Base-by-base conservation (phyloP, 2,797 vertebrate species). In the Macrochelys suwanniensis region DNA sequence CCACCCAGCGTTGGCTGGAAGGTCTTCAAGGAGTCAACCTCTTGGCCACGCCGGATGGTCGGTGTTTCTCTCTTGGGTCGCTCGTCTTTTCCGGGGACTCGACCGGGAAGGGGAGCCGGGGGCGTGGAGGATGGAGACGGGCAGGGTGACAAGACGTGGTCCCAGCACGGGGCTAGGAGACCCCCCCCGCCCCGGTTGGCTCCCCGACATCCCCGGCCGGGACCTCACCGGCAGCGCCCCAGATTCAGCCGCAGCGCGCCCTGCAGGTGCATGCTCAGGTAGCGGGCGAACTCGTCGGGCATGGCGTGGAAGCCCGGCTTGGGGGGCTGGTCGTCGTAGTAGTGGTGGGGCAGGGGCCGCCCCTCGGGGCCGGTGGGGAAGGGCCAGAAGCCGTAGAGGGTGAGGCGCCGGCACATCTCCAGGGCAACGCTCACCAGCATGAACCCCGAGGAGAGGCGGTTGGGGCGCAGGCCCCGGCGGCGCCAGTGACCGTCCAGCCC, bases 371-470 rank as follows among this genome's bases (percentile, higher is more conserved):
- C 89, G 4, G 25, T 19, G 3, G 3, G 31, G 28, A 97, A 98
- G 4, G 97, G 97, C 97, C 97, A 97, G 65, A 97, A 98, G 4
- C 97, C 97, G 5, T 97, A 98, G 21, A 97, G 91, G 15, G 91
- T 88, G 57, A 97, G 89, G 3, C 82, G 45, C 17, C 95, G 68
- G 33, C 97, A 98, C 26, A 97, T n/a, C 37, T 98, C 97, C 37
- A 97, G 19, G 3, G 97, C 97, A 0, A 71, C 26, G 37, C 49
- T 98, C 19, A 80, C 89, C 37, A 97, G 13, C 84, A 97, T 92
- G 33, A 98, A 84, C 5, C 97, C 97, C 0, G 96, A 57, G 8
- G 97, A 96, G 26, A 97, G 89, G 11, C 97, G 95, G 0, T 0
- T 2, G n/a, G 51, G 50, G 5, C 2, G 56, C 3, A 97, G 77